Percentiles rank a stretch among this genome's conserved stretches.
These are phyloP conservation scores for Rhabdomys pumilio DNA, from an alignment of 2,797 vertebrate genomes.

Conservation along the genomic window DNA sequence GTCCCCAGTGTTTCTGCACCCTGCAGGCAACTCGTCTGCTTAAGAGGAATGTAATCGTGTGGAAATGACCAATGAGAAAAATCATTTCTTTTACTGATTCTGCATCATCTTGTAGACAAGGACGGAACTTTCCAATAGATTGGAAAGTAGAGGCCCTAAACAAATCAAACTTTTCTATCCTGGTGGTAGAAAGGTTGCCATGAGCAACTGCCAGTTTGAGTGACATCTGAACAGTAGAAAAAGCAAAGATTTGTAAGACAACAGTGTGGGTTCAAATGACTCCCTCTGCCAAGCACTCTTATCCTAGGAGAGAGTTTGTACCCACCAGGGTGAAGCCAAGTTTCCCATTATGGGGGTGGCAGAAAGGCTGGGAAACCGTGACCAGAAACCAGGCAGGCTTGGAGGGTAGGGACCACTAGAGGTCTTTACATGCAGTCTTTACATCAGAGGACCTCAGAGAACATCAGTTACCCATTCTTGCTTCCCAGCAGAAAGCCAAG, in stretches of 20 bases:
- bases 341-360: background rate
- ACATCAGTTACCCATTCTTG: background rate
- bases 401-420: background rate
- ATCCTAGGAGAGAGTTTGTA: background rate
- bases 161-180: background rate
- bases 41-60: accelerated
- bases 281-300: accelerated
- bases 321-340: background rate
- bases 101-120: background rate
- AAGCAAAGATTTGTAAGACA: background rate
- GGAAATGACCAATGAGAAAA: background rate
- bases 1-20: accelerated
- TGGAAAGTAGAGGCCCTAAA: background rate
- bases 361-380: background rate
- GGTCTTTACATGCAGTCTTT: background rate
- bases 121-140: background rate
- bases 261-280: background rate
- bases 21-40: background rate
- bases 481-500: accelerated
- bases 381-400: background rate
- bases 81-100: background rate
- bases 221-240: background rate
- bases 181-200: background rate
- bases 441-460: background rate
- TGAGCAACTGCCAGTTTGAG: background rate